Evolutionary conservation across 2,888 invertebrate species (phyloP).

Genomic region (Darwinula stevensoni): DNA sequence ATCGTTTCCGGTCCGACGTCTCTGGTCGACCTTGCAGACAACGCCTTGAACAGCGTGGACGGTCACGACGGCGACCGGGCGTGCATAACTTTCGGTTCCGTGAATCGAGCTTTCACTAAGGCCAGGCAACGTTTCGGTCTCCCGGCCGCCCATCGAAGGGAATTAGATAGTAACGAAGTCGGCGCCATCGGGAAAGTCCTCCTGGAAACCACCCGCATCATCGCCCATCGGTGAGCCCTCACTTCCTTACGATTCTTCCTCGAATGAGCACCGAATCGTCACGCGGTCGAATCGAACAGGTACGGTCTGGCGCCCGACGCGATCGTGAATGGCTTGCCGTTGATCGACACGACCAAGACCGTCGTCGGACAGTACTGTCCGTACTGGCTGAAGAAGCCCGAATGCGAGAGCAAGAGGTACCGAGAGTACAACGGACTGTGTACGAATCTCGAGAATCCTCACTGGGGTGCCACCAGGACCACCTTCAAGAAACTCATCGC

Average conservation of each 20-base stretch:
- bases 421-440: conserved; percentile 12
- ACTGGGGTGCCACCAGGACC: conserved; percentile 12
- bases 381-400: conserved; percentile 10
- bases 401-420: conserved; percentile 11
- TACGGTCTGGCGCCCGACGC: conserved; percentile 12
- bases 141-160: conserved; percentile 6
- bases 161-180: conserved; percentile 9
- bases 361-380: conserved; percentile 12
- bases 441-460: conserved; percentile 13
- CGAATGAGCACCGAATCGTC: background rate
- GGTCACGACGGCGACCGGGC: background rate
- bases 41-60: too few species aligned
- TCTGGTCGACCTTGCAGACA: too few species aligned
- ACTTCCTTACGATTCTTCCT: background rate
- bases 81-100: conserved; percentile 5
- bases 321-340: conserved; percentile 12
- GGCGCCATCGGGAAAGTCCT: conserved; percentile 10
- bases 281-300: conserved; percentile 7
- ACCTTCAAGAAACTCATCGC: conserved; percentile 13
- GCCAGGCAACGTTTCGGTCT: conserved; percentile 10
- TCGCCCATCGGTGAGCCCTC: conserved; percentile 11
- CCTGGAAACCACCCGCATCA: conserved; percentile 9
- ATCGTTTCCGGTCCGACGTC: too few species aligned
- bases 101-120: conserved; percentile 10
- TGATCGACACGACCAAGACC: conserved; percentile 13